These are phyloP conservation scores for Pterocles orientalis DNA, from an alignment of 2,113 vertebrate genomes.

Conservation along the genomic window DNA sequence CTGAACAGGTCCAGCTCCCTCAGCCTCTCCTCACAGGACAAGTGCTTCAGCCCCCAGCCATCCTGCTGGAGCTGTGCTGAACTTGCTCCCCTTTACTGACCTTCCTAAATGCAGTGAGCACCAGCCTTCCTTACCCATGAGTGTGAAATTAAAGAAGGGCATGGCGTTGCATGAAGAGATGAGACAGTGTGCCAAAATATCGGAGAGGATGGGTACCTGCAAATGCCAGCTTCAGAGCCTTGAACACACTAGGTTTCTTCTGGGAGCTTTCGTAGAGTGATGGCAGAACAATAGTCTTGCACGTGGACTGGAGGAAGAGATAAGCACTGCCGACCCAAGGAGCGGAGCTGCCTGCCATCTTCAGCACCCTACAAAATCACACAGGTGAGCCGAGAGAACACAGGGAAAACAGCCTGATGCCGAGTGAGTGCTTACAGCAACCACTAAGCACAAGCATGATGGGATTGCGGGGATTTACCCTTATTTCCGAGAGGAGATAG, in stretches of 20 bases:
- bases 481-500: neutral
- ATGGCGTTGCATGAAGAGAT: neutral
- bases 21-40: neutral
- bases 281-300: constrained; percentile 78
- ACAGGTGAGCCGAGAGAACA: neutral
- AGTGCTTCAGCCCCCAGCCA: neutral
- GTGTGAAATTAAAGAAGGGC: neutral
- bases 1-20: too few relatives aligned
- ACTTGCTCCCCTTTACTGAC: neutral
- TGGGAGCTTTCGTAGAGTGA: constrained; percentile 82
- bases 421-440: neutral
- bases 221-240: constrained; percentile 86
- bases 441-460: neutral
- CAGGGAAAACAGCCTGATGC: neutral
- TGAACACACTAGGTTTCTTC: constrained; percentile 84
- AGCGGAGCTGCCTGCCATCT: constrained; percentile 66
- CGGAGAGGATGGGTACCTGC: constrained; percentile 77
- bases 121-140: neutral
- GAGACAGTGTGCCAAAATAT: neutral
- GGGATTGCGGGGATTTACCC: neutral
- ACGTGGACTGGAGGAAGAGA: constrained; percentile 85
- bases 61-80: neutral
- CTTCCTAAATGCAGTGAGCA: neutral
- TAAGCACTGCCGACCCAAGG: constrained; percentile 89
- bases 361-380: constrained; percentile 71